Base-by-base conservation (phyloP, 30 jellyfish, hydroid and myxozoan species). In the Aurelia aurita region DNA sequence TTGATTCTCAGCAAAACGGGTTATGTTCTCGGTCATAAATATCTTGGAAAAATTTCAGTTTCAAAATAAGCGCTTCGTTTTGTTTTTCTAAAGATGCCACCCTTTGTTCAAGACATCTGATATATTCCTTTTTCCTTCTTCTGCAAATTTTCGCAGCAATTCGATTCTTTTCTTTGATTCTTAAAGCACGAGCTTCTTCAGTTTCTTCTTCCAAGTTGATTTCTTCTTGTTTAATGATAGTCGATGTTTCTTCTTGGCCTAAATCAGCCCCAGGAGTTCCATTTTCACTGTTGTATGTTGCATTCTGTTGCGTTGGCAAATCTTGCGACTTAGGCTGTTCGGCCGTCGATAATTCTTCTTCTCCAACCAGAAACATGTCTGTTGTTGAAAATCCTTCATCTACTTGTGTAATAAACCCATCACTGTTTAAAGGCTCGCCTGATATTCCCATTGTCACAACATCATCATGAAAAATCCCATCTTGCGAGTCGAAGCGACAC, bases 121-220 rank as follows among this genome's bases (percentile, higher is more conserved):
- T 78, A 58, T 78, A 78, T 25, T 78, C 89, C 39, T 78, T 78
- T 35, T 78, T 78, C 65, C 77, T 64, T 28, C 80, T 14, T 78
- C 89, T 61, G 71, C 89, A 78, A 39, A 78, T 44, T 62, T 78
- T 78, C 53, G 89, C 89, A 14, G 89, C 89, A 27, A 78, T 63
- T 62, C 89, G 43, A 35, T 78, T 78, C 32, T 78, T 78, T 51
- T 59, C 80, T 61, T 78, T 78, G 65, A 62, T 60, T 62, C 72
- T 62, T 81, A 78, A 78, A 23, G 79, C 80, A 47, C 89, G 89
- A 26, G 77, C 88, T 26, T 76, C 88, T 19, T 58, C 88, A 26
- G 71, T 76, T 49, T 73, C 85, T 3, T 73, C 85, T 53, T 73
- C 85, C 6, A 46, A 34, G 14, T 73, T 47, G 4, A 18, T 27